Conservation (phyloP, 2,113 vertebrate genomes). For the Phyllopteryx taeniolatus region DNA sequence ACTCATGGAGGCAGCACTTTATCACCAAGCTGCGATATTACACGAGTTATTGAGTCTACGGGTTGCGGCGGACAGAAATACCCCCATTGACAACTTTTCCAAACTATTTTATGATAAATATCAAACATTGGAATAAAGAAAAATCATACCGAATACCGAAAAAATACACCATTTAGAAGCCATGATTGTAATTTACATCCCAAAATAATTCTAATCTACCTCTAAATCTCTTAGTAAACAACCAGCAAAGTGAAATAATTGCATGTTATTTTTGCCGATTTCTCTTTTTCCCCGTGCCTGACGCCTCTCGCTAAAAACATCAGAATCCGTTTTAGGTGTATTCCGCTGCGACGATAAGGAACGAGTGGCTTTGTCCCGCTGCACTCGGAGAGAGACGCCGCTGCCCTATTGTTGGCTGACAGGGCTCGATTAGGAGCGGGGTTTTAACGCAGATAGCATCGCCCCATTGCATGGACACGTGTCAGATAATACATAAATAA, state of each 20-base stretch:
- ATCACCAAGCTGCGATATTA: too few relatives aligned
- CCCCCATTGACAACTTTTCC: too few relatives aligned
- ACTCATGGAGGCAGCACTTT: too few relatives aligned
- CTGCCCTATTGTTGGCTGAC: slow-evolving; percentile 71
- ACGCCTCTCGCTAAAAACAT: slow-evolving; percentile 59
- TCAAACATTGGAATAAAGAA: too few relatives aligned
- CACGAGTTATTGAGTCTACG: too few relatives aligned
- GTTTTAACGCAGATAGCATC: slow-evolving; percentile 72
- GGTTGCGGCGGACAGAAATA: too few relatives aligned
- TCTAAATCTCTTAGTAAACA: not conserved
- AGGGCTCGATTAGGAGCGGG: slow-evolving; percentile 65
- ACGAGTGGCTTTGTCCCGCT: slow-evolving; percentile 58
- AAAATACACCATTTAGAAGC: too few relatives aligned
- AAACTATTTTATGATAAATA: too few relatives aligned
- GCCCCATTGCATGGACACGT: slow-evolving; percentile 59
- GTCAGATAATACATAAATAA: slow-evolving; percentile 54
- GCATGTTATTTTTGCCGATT: not conserved
- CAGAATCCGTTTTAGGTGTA: slow-evolving; percentile 69
- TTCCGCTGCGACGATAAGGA: slow-evolving; percentile 64
- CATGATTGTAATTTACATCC: too few relatives aligned
- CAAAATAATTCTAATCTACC: not conserved
- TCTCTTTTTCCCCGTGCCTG: slow-evolving; percentile 44
- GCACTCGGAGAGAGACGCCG: slow-evolving; percentile 71
- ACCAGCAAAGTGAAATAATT: not conserved
- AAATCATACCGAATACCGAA: too few relatives aligned